These are phyloP conservation scores for Oxytorus armatus DNA, from an alignment of 2,888 invertebrate species.

Conservation along the genomic window DNA sequence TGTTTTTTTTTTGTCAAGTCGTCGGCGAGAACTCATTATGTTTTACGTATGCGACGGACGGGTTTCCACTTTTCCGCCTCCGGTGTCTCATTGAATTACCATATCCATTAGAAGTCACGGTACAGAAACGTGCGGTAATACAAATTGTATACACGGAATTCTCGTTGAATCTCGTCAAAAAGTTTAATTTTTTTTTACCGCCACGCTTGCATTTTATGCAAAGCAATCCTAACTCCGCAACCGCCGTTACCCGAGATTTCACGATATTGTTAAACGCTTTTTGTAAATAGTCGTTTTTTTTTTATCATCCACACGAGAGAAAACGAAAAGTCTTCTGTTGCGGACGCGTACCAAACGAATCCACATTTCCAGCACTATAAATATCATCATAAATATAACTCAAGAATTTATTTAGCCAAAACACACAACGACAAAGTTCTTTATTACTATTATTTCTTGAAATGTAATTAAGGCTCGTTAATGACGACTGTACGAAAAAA, in stretches of 20 bases:
- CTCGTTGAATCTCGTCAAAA: background rate
- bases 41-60: constrained; percentile 41
- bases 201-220: background rate
- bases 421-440: no score
- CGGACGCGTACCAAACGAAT: no score
- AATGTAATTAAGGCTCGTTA: no score
- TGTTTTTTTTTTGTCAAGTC: background rate
- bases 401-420: no score
- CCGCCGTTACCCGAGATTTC: background rate
- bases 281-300: background rate
- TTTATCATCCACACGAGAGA: no score
- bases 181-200: constrained; percentile 9
- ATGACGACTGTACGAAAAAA: no score
- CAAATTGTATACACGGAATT: constrained; percentile 27
- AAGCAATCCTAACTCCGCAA: background rate
- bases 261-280: constrained; percentile 9
- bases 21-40: background rate
- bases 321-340: no score
- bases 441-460: no score
- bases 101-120: constrained; percentile 40
- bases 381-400: no score
- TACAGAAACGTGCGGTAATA: background rate
- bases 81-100: constrained; percentile 31
- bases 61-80: background rate
- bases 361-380: no score